These are phyloP conservation scores for Strix uralensis DNA, from an alignment of 2,113 vertebrate genomes.

Conservation along the genomic window DNA sequence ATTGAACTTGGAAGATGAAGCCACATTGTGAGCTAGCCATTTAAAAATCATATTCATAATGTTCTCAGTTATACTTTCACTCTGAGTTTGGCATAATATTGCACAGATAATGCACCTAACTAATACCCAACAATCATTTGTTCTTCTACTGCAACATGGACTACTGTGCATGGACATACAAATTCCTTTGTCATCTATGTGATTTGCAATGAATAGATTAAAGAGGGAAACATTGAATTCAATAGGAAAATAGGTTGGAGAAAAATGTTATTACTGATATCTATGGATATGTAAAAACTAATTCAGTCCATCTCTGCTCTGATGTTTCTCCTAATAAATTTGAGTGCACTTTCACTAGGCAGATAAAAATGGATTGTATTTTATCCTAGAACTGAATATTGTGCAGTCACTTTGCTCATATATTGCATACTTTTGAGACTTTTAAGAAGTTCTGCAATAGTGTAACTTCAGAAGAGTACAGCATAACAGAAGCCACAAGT, in stretches of 20 bases:
- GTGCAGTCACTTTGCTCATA: conserved; percentile 23
- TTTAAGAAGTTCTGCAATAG: not conserved
- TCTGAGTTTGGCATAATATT: conserved; percentile 59
- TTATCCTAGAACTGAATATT: conserved; percentile 6
- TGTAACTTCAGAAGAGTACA: not conserved
- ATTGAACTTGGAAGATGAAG: conserved; percentile 19
- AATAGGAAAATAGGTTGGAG: conserved; percentile 25
- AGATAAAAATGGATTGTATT: conserved; percentile 54
- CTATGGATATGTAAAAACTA: conserved; percentile 60
- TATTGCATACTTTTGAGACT: not conserved
- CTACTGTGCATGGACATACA: conserved; percentile 9
- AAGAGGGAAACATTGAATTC: conserved; percentile 34
- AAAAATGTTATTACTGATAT: conserved; percentile 44
- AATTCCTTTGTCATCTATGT: conserved; percentile 39
- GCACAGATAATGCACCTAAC: conserved; percentile 50
- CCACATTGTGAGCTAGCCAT: not conserved
- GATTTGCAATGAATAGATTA: conserved; percentile 28
- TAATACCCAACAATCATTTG: conserved; percentile 2
- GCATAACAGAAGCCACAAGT: not conserved
- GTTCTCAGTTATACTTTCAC: conserved; percentile 32
- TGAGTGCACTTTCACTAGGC: conserved; percentile 1
- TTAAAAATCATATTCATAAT: not conserved
- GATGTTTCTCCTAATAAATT: conserved; percentile 54
- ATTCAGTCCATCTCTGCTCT: conserved; percentile 61
- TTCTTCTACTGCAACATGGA: not conserved